A percentile compares a stretch with the other conserved stretches of the same genome.
Conservation (phyloP, 1,140 invertebrate species). For the Leptinotarsa lineolata region DNA sequence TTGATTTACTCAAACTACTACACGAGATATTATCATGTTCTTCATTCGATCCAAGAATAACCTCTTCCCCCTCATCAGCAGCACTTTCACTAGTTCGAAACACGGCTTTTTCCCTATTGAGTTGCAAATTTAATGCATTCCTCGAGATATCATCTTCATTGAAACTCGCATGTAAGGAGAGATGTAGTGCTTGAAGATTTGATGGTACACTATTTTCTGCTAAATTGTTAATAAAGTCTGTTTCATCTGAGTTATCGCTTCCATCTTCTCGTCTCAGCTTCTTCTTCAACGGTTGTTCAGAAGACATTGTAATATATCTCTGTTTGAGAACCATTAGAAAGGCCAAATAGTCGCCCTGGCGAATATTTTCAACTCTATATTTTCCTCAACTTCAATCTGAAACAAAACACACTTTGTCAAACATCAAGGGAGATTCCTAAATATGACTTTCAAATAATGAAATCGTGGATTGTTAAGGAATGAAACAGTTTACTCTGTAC, state of each 20-base stretch:
- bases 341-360: not conserved
- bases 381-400: not conserved
- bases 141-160: slow-evolving; percentile 50
- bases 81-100: slow-evolving; percentile 46
- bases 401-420: not conserved
- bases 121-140: slow-evolving; percentile 43
- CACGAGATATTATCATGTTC: not conserved
- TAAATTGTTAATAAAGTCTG: slow-evolving; percentile 53
- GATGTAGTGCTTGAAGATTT: slow-evolving; percentile 48
- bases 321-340: slow-evolving; percentile 55
- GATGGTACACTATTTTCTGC: slow-evolving; percentile 44
- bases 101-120: slow-evolving; percentile 38
- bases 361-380: not conserved
- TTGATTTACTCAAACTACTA: slow-evolving; percentile 8
- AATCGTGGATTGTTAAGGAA: not conserved
- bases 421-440: not conserved
- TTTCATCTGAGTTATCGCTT: slow-evolving; percentile 62
- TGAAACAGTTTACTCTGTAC: not conserved
- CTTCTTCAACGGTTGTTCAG: slow-evolving; percentile 76
- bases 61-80: slow-evolving; percentile 33
- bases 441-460: not conserved
- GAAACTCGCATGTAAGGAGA: slow-evolving; percentile 47
- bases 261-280: slow-evolving; percentile 67
- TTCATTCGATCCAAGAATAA: not conserved
- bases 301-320: slow-evolving; percentile 59